phyloP scores from a whole-genome alignment of 1,140 invertebrate genomes.

The Battus philenor region DNA sequence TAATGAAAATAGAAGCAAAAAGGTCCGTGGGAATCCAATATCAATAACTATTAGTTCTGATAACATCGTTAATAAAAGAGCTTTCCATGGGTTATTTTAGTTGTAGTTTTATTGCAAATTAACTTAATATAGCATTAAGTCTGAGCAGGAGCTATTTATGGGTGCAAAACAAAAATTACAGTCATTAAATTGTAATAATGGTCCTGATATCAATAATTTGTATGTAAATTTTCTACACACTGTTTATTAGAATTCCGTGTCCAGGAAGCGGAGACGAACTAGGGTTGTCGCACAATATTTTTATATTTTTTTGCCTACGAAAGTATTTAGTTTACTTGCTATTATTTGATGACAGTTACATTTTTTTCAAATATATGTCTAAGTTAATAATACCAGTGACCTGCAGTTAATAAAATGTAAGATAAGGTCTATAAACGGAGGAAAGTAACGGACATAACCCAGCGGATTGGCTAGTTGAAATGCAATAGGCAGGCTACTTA shows the following conservation, averaged over 20 bases:
- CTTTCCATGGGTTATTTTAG: constrained; percentile 2
- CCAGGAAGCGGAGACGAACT: background rate
- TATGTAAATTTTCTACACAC: constrained; percentile 3
- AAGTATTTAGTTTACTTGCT: background rate
- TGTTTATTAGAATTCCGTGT: background rate
- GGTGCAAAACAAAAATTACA: constrained; percentile 9
- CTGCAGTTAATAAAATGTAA: background rate
- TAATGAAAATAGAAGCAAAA: background rate
- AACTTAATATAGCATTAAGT: constrained; percentile 3
- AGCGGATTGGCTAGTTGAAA: no score
- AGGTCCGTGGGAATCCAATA: constrained; percentile 3
- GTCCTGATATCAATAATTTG: constrained; percentile 13
- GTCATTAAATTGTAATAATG: constrained; percentile 13
- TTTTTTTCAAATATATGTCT: background rate
- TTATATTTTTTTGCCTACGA: background rate
- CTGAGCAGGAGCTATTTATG: constrained; percentile 7
- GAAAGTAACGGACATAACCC: no score
- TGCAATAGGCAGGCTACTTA: no score
- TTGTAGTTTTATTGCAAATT: constrained; percentile 6
- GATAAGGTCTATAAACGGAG: no score
- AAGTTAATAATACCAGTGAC: background rate
- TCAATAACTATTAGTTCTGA: background rate
- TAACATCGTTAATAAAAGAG: background rate
- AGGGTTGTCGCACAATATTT: constrained; percentile 2
- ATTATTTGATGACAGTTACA: background rate